Evolutionary conservation across 2,888 invertebrate species (phyloP), one percentile per base, ranked within the genome.

Genomic region (Drosophila anomelani): DNA sequence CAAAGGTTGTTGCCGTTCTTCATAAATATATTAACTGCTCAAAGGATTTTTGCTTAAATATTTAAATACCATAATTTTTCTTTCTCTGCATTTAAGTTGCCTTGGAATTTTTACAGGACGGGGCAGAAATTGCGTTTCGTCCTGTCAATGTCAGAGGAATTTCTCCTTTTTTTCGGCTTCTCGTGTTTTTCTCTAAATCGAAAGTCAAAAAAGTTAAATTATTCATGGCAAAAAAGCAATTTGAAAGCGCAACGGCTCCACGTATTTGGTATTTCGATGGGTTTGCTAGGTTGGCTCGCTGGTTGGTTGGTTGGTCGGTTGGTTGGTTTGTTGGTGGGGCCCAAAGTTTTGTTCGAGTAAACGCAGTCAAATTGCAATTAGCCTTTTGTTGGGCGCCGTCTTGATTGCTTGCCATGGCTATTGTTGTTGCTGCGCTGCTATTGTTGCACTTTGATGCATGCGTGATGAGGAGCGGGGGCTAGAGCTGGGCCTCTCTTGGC

Each of bases 321-420:
- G 32, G 15, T 26, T 29, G 36, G 20, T 4, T 10, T n/a, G n/a
- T 8, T 9, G 36, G 10, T 15, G 5, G 17, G 56, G 63, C 71
- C 55, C 54, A 47, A 68, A 62, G 63, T 61, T 75, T 84, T 79
- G 79, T 51, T 51, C 34, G 51, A 51, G 51, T 77, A 87, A 84
- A 80, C 85, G 85, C 88, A 85, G 85, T 85, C 85, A 85, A 85
- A 86, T 86, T 79, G 85, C 86, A 85, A 88, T 85, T 85, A 88
- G 88, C 84, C 85, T 88, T 85, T 86, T 85, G 83, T 85, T 88
- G 54, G 46, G 67, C 66, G 75, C 77, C 79, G 73, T 81, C 77
- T 79, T 78, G 64, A 57, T 62, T 75, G 63, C 57, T 23, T 53
- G 51, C 20, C 15, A 36, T 26, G 62, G 72, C 43, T 4, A 34